Conservation (phyloP, 2,888 invertebrate species). For the Acanthococcus lagerstroemiae region DNA sequence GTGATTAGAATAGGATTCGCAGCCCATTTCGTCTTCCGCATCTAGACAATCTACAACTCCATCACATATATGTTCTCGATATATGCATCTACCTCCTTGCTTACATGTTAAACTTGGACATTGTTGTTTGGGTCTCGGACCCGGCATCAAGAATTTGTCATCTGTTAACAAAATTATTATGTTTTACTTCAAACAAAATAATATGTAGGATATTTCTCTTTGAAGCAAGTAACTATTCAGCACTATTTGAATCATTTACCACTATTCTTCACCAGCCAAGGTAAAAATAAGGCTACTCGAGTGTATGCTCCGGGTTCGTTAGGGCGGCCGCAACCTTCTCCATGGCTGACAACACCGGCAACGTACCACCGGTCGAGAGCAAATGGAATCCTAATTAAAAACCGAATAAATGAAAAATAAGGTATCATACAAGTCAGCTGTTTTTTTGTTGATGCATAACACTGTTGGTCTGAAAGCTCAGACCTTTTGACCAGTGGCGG, state of each 20-base stretch:
- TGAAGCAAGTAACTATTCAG: neutral
- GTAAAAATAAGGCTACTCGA: slow-evolving; percentile 59
- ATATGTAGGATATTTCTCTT: neutral
- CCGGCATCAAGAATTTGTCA: slow-evolving; percentile 3
- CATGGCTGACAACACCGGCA: slow-evolving; percentile 76
- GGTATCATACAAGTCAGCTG: too few species aligned
- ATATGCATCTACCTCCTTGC: slow-evolving; percentile 59
- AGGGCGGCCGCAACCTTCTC: slow-evolving; percentile 71
- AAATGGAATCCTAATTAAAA: slow-evolving; percentile 48
- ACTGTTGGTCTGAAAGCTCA: too few species aligned
- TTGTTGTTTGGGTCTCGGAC: slow-evolving; percentile 45
- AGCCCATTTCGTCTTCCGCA: slow-evolving; percentile 70
- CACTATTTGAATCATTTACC: neutral
- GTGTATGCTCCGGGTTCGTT: slow-evolving; percentile 76
- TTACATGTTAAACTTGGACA: slow-evolving; percentile 66
- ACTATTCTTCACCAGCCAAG: slow-evolving; percentile 53
- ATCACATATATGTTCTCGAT: slow-evolving; percentile 57
- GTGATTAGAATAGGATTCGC: too few species aligned
- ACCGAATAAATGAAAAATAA: too few species aligned
- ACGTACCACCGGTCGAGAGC: slow-evolving; percentile 61
- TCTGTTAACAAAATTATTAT: slow-evolving; percentile 25
- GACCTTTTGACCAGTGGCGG: too few species aligned
- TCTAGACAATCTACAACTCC: slow-evolving; percentile 62
- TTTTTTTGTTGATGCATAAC: too few species aligned
- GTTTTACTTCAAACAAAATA: too few species aligned